phyloP scores from a whole-genome alignment of 2,113 vertebrate genomes.

The Perognathus longimembris region DNA sequence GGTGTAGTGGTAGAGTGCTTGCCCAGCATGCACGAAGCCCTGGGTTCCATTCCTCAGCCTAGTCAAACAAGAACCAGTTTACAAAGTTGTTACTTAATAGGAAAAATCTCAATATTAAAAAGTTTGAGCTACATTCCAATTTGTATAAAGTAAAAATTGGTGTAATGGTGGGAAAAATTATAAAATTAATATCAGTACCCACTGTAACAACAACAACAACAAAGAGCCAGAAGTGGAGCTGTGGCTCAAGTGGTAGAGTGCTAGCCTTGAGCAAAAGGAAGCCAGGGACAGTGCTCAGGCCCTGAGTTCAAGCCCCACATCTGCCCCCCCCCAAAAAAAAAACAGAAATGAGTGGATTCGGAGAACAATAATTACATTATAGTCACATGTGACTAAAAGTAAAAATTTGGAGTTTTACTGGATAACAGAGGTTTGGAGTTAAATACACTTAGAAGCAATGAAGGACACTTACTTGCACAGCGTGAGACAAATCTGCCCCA shows the following conservation, averaged over 20 bases:
- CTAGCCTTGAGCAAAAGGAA: too few species aligned
- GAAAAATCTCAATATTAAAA: background rate
- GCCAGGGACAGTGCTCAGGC: too few species aligned
- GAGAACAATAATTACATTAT: constrained; percentile 46
- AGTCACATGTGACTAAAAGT: constrained; percentile 57
- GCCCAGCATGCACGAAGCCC: too few species aligned
- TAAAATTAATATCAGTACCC: background rate
- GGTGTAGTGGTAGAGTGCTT: too few species aligned
- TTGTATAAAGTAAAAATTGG: background rate
- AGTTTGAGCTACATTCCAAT: constrained; percentile 7
- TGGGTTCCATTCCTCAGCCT: too few species aligned
- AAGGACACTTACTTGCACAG: constrained; percentile 94
- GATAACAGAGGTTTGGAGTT: constrained; percentile 45
- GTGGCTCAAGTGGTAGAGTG: too few species aligned
- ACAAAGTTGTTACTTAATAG: background rate
- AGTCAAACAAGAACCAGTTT: background rate
- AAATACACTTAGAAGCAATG: constrained; percentile 25
- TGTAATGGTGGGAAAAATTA: background rate
- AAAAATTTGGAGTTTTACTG: constrained; percentile 44
- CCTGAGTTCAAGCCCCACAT: too few species aligned
- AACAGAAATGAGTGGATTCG: background rate
- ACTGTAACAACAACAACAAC: too few species aligned
- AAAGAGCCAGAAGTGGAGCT: too few species aligned
- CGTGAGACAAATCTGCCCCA: constrained; percentile 93
- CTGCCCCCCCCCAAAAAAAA: too few species aligned